Evolutionary conservation across 1,140 invertebrate genomes (phyloP).

Genomic region (Polyergus mexicanus): DNA sequence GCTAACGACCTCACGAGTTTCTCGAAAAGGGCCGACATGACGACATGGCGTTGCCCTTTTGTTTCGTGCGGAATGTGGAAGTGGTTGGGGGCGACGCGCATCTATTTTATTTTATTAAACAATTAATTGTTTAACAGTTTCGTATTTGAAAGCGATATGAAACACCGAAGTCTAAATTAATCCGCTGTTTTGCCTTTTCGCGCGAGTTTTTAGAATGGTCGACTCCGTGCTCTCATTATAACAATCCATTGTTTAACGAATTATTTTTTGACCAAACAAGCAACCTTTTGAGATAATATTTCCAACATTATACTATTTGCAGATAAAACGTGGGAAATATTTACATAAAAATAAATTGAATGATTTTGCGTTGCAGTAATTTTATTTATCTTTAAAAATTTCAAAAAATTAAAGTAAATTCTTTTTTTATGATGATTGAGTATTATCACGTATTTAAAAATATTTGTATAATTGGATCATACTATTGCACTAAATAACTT

Average conservation of each 20-base stretch:
- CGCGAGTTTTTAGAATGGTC: slow-evolving; percentile 11
- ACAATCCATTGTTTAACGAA: slow-evolving; percentile 43
- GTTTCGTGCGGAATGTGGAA: slow-evolving; percentile 11
- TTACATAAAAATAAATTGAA: slow-evolving; percentile 17
- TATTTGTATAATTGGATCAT: slow-evolving; percentile 11
- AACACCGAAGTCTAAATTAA: slow-evolving; percentile 20
- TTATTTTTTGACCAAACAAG: slow-evolving; percentile 23
- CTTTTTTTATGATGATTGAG: neutral
- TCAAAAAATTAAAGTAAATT: neutral
- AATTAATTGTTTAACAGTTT: slow-evolving; percentile 56
- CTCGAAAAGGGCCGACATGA: slow-evolving; percentile 47
- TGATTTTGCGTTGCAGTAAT: neutral
- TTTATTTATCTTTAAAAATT: neutral
- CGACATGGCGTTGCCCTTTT: slow-evolving; percentile 36
- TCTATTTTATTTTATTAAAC: slow-evolving; percentile 42
- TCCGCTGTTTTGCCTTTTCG: slow-evolving; percentile 29
- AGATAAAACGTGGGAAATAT: neutral
- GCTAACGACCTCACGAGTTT: slow-evolving; percentile 56
- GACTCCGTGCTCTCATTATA: slow-evolving; percentile 2
- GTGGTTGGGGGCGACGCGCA: neutral
- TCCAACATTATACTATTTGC: neutral
- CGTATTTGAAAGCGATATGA: slow-evolving; percentile 8
- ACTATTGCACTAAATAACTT: neutral
- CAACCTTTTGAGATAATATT: slow-evolving; percentile 5
- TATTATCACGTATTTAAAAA: neutral